Evolutionary conservation across 2,797 vertebrate genomes (phyloP).

Genomic region (Epinephelus coioides): DNA sequence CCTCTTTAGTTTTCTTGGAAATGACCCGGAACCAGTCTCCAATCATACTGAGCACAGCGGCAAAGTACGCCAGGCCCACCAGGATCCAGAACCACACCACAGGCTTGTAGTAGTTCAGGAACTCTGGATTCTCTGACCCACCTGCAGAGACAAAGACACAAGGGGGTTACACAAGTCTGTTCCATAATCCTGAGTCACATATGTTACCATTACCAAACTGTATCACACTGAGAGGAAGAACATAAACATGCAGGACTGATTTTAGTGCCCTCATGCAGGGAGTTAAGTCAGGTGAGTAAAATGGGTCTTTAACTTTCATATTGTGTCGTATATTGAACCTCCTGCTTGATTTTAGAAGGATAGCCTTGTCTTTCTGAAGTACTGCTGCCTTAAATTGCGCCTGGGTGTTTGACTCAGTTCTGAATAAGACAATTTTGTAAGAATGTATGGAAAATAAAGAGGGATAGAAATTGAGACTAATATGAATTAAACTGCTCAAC

Average conservation of each 20-base stretch:
- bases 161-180: conserved; percentile 18
- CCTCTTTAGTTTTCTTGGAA: conserved; percentile 99
- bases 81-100: conserved; percentile 99
- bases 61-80: conserved; percentile 97
- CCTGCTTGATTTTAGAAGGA: neutral
- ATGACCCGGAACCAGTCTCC: conserved; percentile 98
- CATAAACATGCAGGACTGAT: neutral
- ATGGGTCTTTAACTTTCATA: neutral
- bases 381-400: neutral
- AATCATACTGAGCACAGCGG: conserved; percentile 99
- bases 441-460: neutral
- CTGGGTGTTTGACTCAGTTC: neutral
- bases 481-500: neutral
- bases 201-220: neutral
- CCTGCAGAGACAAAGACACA: conserved; percentile 78
- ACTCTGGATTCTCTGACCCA: conserved; percentile 90
- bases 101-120: conserved; percentile 96
- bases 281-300: neutral
- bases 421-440: neutral
- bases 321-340: conserved; percentile 14
- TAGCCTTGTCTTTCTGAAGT: neutral
- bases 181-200: neutral
- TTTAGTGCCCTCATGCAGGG: neutral
- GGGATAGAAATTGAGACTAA: neutral
- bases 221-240: neutral